Evolutionary conservation across 2,888 invertebrate species (phyloP).

Genomic region (Apotomis turbidana): DNA sequence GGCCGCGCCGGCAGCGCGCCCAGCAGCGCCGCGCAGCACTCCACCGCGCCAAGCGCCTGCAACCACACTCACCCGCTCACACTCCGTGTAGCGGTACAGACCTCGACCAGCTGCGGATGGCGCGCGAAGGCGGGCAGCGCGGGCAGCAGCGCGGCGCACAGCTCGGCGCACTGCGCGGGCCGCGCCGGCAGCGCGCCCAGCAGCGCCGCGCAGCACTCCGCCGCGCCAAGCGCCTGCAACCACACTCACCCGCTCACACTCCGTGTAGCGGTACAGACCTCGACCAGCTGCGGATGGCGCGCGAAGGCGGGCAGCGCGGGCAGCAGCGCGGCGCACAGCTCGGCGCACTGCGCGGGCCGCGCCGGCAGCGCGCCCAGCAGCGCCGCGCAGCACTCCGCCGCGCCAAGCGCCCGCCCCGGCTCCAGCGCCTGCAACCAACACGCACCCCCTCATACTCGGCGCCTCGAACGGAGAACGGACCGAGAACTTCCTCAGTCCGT

Average conservation of each 20-base stretch:
- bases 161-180: slow-evolving; percentile 44
- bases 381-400: slow-evolving; percentile 41
- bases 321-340: slow-evolving; percentile 59
- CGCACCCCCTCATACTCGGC: too few relatives aligned
- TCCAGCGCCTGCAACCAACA: slow-evolving; percentile 20
- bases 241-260: slow-evolving; percentile 1
- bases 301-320: slow-evolving; percentile 65
- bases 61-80: neutral
- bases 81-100: neutral
- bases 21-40: slow-evolving; percentile 54
- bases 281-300: slow-evolving; percentile 55
- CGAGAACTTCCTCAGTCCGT: too few relatives aligned
- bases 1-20: slow-evolving; percentile 61
- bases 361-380: slow-evolving; percentile 36
- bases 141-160: neutral
- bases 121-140: slow-evolving; percentile 39
- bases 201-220: slow-evolving; percentile 51
- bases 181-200: slow-evolving; percentile 61
- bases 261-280: slow-evolving; percentile 50
- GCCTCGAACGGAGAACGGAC: too few relatives aligned
- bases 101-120: slow-evolving; percentile 57
- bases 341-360: slow-evolving; percentile 53
- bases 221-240: slow-evolving; percentile 3
- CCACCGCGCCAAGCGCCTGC: slow-evolving; percentile 43
- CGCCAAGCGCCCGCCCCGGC: slow-evolving; percentile 21